Evolutionary conservation across 1,140 invertebrate species (phyloP).

Genomic region (Rhynchophorus ferrugineus): DNA sequence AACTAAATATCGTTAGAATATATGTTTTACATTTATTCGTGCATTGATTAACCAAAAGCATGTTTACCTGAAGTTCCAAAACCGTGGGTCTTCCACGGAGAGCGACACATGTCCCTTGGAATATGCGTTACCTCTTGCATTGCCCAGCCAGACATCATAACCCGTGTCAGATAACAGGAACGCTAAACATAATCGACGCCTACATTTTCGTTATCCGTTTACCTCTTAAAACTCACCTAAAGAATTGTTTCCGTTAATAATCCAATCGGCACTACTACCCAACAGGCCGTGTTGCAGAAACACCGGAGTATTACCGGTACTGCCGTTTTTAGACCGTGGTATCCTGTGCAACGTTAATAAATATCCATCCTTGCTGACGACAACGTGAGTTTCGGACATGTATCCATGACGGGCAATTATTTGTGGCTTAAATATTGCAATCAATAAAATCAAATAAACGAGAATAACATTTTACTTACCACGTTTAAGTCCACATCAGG

Average conservation of each 20-base stretch:
- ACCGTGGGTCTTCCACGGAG: neutral
- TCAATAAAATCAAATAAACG: neutral
- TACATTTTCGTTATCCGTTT: neutral
- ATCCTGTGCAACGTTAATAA: constrained; percentile 65
- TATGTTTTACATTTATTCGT: neutral
- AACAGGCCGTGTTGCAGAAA: constrained; percentile 64
- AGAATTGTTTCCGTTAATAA: constrained; percentile 50
- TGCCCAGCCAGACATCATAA: constrained; percentile 56
- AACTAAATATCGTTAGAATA: constrained; percentile 37
- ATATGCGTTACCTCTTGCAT: constrained; percentile 60
- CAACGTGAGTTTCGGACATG: constrained; percentile 54
- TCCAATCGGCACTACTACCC: constrained; percentile 65
- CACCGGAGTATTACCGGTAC: constrained; percentile 23
- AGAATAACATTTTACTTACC: neutral
- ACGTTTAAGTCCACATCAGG: constrained; percentile 4
- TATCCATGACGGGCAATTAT: constrained; percentile 58
- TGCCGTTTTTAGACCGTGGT: constrained; percentile 42
- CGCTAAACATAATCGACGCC: neutral
- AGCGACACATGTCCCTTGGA: constrained; percentile 21
- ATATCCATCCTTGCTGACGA: constrained; percentile 63
- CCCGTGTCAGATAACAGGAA: constrained; percentile 28
- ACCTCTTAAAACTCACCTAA: no score
- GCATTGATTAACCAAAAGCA: neutral
- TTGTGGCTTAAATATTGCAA: constrained; percentile 39
- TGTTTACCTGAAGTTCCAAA: neutral